Conservation (phyloP, 2,113 vertebrate genomes). For the Cyrtonyx montezumae region DNA sequence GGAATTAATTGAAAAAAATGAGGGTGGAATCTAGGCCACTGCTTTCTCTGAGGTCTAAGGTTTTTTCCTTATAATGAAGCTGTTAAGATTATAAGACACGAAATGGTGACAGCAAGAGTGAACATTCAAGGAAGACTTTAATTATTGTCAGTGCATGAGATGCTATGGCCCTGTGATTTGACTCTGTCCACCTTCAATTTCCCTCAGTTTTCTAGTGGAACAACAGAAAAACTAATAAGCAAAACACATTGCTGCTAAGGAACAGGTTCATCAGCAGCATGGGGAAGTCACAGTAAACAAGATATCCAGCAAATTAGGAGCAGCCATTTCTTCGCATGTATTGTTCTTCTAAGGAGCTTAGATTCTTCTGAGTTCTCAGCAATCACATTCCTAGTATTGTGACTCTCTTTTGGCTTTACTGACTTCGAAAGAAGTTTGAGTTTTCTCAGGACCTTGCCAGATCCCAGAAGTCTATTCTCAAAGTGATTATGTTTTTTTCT, state of each 20-base stretch:
- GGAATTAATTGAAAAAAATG: not conserved
- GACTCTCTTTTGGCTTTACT: not conserved
- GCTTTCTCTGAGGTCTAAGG: not conserved
- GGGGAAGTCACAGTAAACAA: not conserved
- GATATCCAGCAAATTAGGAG: not conserved
- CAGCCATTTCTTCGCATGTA: not conserved
- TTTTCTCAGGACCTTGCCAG: not conserved
- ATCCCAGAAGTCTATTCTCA: not conserved
- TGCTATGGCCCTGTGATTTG: not conserved
- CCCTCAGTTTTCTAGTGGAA: not conserved
- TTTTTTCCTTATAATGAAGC: not conserved
- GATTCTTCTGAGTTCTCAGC: not conserved
- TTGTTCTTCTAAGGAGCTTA: not conserved
- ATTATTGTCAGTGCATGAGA: not conserved
- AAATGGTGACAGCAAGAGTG: not conserved
- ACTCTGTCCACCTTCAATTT: not conserved
- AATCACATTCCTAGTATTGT: not conserved
- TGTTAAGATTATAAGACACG: not conserved
- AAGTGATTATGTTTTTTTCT: not conserved
- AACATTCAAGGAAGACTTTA: not conserved
- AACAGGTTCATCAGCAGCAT: not conserved
- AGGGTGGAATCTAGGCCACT: not conserved
- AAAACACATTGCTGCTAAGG: conserved; percentile 9
- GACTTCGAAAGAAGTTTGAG: not conserved
- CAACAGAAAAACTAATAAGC: not conserved